These are phyloP conservation scores for Lasioglossum pauxillum DNA, from an alignment of 2,888 invertebrate species.

Conservation along the genomic window DNA sequence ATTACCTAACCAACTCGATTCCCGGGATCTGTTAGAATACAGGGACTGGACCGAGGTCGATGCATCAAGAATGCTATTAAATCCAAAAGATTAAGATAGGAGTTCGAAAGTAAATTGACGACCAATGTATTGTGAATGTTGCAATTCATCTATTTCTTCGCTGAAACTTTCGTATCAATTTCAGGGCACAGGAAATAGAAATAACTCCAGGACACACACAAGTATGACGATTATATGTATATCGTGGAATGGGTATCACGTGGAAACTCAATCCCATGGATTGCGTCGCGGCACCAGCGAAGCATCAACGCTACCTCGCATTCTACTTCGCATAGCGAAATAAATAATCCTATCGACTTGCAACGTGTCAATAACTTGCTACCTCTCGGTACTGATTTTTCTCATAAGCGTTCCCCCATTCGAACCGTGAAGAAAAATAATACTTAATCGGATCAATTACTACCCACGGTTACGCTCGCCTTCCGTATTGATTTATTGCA, in stretches of 20 bases:
- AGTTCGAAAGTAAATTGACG: background rate
- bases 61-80: background rate
- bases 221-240: conserved; percentile 49
- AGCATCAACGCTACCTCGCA: conserved; percentile 51
- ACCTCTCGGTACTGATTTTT: conserved; percentile 8
- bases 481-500: background rate
- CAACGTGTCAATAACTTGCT: conserved; percentile 43
- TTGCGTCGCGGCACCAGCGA: conserved; percentile 45
- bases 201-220: conserved; percentile 35
- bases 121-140: background rate
- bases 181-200: conserved; percentile 56
- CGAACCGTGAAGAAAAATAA: conserved; percentile 18
- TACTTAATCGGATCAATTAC: conserved; percentile 13
- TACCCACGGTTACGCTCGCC: background rate
- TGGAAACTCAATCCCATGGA: conserved; percentile 56
- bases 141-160: conserved; percentile 12
- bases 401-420: background rate
- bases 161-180: conserved; percentile 44
- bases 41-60: no score
- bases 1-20: no score
- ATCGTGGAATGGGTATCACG: conserved; percentile 55
- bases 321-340: conserved; percentile 47
- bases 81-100: background rate
- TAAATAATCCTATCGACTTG: conserved; percentile 57
- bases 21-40: no score